These are phyloP conservation scores for Girardinus metallicus DNA, from an alignment of 2,797 vertebrate species.

Conservation along the genomic window DNA sequence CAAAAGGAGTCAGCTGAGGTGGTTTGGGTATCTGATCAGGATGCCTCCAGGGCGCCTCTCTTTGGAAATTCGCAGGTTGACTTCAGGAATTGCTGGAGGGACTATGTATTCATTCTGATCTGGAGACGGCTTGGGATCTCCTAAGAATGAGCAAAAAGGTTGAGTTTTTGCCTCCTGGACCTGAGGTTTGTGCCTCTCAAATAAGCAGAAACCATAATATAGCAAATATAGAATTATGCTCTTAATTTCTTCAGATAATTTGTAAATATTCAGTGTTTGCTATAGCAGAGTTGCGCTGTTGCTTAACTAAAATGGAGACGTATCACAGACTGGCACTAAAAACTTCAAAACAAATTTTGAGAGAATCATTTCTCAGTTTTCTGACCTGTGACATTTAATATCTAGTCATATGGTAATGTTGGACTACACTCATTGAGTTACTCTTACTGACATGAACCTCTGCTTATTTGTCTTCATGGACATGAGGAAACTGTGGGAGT, in stretches of 20 bases:
- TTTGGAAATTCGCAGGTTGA: background rate
- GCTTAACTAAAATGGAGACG: background rate
- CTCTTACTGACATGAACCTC: slow-evolving; percentile 36
- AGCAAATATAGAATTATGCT: background rate
- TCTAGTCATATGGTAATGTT: slow-evolving; percentile 54
- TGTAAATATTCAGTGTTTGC: background rate
- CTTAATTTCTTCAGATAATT: background rate
- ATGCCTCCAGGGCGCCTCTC: background rate
- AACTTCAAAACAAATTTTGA: slow-evolving; percentile 22
- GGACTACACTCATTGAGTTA: slow-evolving; percentile 35
- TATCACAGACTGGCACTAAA: slow-evolving; percentile 28
- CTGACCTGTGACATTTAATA: slow-evolving; percentile 50
- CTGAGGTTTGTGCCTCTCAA: background rate
- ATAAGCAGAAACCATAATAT: background rate
- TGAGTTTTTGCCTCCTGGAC: background rate
- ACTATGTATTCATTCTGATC: background rate
- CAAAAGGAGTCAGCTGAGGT: background rate
- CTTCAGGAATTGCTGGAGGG: background rate
- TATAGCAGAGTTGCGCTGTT: background rate
- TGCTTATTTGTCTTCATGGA: slow-evolving; percentile 41
- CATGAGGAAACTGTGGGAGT: slow-evolving; percentile 32
- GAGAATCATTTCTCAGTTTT: slow-evolving; percentile 49
- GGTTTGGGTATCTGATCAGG: background rate
- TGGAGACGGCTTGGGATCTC: background rate
- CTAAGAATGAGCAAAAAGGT: background rate